Evolutionary conservation across 2,797 vertebrate genomes (phyloP).

Genomic region (Acanthiza pusilla): DNA sequence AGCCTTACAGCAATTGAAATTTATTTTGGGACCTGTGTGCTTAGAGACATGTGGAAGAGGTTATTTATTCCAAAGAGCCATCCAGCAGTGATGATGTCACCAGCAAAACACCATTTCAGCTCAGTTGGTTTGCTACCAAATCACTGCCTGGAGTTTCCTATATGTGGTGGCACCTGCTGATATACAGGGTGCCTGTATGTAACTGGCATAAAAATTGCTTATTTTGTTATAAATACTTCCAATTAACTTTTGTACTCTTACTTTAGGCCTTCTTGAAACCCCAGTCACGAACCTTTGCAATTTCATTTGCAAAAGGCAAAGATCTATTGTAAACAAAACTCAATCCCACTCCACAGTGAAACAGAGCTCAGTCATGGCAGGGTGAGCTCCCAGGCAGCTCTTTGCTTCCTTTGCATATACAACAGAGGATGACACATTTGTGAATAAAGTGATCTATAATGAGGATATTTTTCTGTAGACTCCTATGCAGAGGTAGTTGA

Average conservation of each 20-base stretch:
- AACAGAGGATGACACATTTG: conserved; percentile 11
- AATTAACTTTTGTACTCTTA: conserved; percentile 23
- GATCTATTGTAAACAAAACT: conserved; percentile 19
- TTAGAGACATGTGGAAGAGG: conserved; percentile 65
- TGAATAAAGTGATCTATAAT: conserved; percentile 33
- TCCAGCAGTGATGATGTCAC: conserved; percentile 63
- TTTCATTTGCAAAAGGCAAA: conserved; percentile 28
- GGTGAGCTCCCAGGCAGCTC: conserved; percentile 33
- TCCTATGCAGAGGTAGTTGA: not conserved
- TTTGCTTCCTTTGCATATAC: not conserved
- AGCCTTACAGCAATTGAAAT: conserved; percentile 47
- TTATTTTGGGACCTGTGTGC: conserved; percentile 52
- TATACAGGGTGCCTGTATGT: conserved; percentile 56
- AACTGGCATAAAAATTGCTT: conserved; percentile 33
- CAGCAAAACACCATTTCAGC: conserved; percentile 25
- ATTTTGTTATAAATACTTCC: conserved; percentile 53
- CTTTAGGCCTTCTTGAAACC: conserved; percentile 2
- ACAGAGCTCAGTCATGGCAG: not conserved
- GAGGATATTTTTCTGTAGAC: conserved; percentile 29
- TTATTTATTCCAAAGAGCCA: conserved; percentile 66
- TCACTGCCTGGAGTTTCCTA: conserved; percentile 48
- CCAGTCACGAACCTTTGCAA: not conserved
- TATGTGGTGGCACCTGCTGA: conserved; percentile 45
- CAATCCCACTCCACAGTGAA: conserved; percentile 32
- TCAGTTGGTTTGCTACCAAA: conserved; percentile 18